Percentiles rank a stretch among this genome's conserved stretches.
Conservation (phyloP, 92 coral and sea anemone genomes). For the Palythoa caribaeorum region DNA sequence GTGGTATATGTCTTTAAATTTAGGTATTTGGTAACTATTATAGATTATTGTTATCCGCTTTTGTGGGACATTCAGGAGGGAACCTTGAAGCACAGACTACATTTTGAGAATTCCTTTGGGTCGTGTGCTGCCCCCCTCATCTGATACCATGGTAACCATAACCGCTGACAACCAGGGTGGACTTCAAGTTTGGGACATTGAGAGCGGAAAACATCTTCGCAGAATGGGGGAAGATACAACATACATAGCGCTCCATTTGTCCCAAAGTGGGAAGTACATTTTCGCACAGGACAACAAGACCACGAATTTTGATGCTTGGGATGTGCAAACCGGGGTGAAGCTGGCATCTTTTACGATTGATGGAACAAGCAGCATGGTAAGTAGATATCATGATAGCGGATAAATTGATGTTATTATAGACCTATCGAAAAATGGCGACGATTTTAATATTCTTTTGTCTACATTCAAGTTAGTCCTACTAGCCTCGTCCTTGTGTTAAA, state of each 20-base stretch:
- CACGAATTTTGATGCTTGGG: conserved; percentile 35
- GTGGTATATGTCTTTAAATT: neutral
- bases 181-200: conserved; percentile 35
- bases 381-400: neutral
- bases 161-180: conserved; percentile 36
- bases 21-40: conserved; percentile 19
- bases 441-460: too few relatives aligned
- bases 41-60: conserved; percentile 10
- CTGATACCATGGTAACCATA: conserved; percentile 25
- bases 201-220: conserved; percentile 27
- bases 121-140: neutral
- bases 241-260: conserved; percentile 5
- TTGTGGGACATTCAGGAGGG: conserved; percentile 39
- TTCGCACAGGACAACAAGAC: conserved; percentile 10
- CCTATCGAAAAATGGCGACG: too few relatives aligned
- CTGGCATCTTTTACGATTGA: conserved; percentile 26
- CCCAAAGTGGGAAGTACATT: conserved; percentile 19
- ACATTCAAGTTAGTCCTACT: too few relatives aligned
- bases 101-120: conserved; percentile 1
- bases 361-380: conserved; percentile 32
- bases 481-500: too few relatives aligned
- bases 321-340: conserved; percentile 23
- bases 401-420: too few relatives aligned
- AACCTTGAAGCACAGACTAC: conserved; percentile 14
- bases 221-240: neutral